Base-by-base conservation (phyloP, 1,140 invertebrate genomes). In the Phymastichus coffea region DNA sequence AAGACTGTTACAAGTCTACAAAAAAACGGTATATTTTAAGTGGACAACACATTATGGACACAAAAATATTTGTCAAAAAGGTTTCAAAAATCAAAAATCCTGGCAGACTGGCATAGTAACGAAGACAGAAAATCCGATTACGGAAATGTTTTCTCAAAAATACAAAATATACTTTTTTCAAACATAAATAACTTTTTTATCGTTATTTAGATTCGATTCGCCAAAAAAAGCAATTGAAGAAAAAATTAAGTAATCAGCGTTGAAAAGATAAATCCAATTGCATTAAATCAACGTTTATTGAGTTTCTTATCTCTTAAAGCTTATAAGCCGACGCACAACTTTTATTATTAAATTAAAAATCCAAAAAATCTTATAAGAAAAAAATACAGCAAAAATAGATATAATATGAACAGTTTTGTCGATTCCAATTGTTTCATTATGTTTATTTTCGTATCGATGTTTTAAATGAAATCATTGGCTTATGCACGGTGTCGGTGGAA, bases 41-140 rank as follows among this genome's bases (percentile, higher is more conserved):
- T n/a, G n/a, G n/a, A n/a, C n/a, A n/a, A n/a, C n/a, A n/a, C n/a
- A n/a, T n/a, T n/a, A n/a, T n/a, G n/a, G n/a, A n/a, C n/a, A n/a
- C n/a, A n/a, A n/a, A n/a, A n/a, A n/a, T n/a, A n/a, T n/a, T n/a
- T n/a, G n/a, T n/a, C n/a, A 44, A 49, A 57, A 64, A 48, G 17
- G 9, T 15, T 22, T 4, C 1, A 28, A 51, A 56, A n/a, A n/a
- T n/a, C n/a, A n/a, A n/a, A 63, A 55, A 48, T 40, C 20, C 28
- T 62, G 57, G 46, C 52, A 61, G 57, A 61, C 28, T 54, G 56
- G 54, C 44, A 60, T 35, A 15, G 20, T 35, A 54, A 61, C 28
- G 48, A 64, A 59, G 47, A n/a, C 26, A 41, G 30, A 56, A 54
- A 54, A 38, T 15, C 33, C 19, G 26, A 19, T 23, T 33, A 19